A percentile compares a stretch with the other conserved stretches of the same genome.
These are phyloP conservation scores for Villa cingulata DNA, from an alignment of 2,888 invertebrate genomes.

Conservation along the genomic window DNA sequence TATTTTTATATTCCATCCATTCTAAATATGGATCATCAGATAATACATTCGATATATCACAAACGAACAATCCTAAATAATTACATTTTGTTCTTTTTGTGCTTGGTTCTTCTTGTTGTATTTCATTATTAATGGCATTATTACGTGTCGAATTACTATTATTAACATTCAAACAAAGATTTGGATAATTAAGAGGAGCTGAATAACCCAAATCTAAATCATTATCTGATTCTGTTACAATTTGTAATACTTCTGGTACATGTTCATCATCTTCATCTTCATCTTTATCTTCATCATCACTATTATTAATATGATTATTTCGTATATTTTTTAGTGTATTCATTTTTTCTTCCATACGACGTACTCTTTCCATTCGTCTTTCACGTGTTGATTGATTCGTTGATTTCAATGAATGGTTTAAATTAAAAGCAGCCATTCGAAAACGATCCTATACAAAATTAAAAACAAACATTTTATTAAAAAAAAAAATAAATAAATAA, in stretches of 20 bases:
- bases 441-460: slow-evolving; percentile 32
- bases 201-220: too few relatives aligned
- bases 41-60: slow-evolving; percentile 65
- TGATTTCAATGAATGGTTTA: slow-evolving; percentile 25
- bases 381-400: slow-evolving; percentile 41
- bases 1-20: slow-evolving; percentile 40
- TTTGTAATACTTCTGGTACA: too few relatives aligned
- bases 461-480: too few relatives aligned
- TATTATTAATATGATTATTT: slow-evolving; percentile 2
- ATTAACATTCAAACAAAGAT: too few relatives aligned
- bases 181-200: too few relatives aligned
- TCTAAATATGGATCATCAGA: slow-evolving; percentile 39
- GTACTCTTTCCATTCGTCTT: slow-evolving; percentile 47
- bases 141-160: not conserved
- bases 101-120: slow-evolving; percentile 28
- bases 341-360: slow-evolving; percentile 50
- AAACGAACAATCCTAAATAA: slow-evolving; percentile 67
- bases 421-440: slow-evolving; percentile 46
- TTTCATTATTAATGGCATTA: slow-evolving; percentile 14
- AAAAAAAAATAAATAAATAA: slow-evolving; percentile 1
- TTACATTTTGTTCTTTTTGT: slow-evolving; percentile 51
- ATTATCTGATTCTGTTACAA: too few relatives aligned
- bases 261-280: too few relatives aligned
- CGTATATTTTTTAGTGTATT: slow-evolving; percentile 32
- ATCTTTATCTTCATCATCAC: not conserved